phyloP scores from a whole-genome alignment of 2,113 vertebrate species.

The Sigmodon hispidus region DNA sequence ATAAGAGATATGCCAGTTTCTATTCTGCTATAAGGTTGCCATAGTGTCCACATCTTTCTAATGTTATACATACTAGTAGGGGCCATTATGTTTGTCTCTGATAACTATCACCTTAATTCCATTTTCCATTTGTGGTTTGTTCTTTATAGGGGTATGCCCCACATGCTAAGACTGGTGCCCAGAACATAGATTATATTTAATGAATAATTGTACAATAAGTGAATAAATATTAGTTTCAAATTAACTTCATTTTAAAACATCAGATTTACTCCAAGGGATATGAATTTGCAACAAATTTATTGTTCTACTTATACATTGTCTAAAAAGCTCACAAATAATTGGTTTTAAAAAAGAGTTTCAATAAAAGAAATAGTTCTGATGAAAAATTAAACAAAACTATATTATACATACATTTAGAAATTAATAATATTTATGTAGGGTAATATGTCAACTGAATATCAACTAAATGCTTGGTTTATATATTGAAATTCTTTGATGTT shows the following conservation, averaged over 20 bases:
- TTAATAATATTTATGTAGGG: background rate
- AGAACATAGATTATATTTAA: background rate
- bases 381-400: background rate
- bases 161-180: background rate
- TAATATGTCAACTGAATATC: background rate
- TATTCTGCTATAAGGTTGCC: background rate
- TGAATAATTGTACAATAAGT: slow-evolving; percentile 25
- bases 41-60: background rate
- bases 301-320: background rate
- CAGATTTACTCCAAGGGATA: background rate
- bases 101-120: background rate
- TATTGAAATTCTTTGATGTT: slow-evolving; percentile 7
- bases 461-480: background rate
- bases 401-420: background rate
- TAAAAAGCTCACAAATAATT: background rate
- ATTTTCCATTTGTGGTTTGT: background rate
- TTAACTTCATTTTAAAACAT: background rate
- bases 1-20: background rate
- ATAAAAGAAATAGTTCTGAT: background rate
- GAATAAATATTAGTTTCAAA: background rate
- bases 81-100: background rate
- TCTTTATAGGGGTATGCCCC: background rate
- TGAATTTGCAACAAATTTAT: background rate
- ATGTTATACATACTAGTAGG: background rate
- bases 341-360: background rate